Evolutionary conservation across 2,888 invertebrate species (phyloP).

Genomic region (Cremastinae sp.): DNA sequence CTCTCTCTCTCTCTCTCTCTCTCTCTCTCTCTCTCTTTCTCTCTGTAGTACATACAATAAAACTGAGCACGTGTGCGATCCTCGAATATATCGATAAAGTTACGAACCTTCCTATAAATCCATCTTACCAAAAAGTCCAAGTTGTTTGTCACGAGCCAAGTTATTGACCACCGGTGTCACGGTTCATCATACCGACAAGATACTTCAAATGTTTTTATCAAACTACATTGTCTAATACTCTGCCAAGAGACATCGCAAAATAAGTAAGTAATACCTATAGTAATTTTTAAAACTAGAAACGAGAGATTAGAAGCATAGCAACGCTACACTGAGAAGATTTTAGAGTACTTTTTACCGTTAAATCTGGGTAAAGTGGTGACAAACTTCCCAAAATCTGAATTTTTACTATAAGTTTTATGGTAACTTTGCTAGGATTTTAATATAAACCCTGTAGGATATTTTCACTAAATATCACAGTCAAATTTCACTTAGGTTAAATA

Average conservation of each 20-base stretch:
- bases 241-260: not conserved
- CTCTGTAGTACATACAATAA: not conserved
- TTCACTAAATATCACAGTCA: too few relatives aligned
- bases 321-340: too few relatives aligned
- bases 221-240: not conserved
- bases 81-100: slow-evolving; percentile 10
- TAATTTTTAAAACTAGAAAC: too few relatives aligned
- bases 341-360: too few relatives aligned
- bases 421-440: too few relatives aligned
- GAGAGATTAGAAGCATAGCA: too few relatives aligned
- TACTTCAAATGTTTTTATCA: not conserved
- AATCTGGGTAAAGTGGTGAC: too few relatives aligned
- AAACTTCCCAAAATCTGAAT: too few relatives aligned
- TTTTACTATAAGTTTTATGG: too few relatives aligned
- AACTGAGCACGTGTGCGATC: not conserved
- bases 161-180: slow-evolving; percentile 30
- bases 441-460: too few relatives aligned
- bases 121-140: slow-evolving; percentile 12
- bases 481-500: too few relatives aligned
- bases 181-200: slow-evolving; percentile 1
- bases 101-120: slow-evolving; percentile 8
- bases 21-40: slow-evolving; percentile 1
- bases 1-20: not conserved
- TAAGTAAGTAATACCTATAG: too few relatives aligned
- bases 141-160: slow-evolving; percentile 16